phyloP scores from a whole-genome alignment of 2,113 vertebrate species.

The Syrrhaptes paradoxus region DNA sequence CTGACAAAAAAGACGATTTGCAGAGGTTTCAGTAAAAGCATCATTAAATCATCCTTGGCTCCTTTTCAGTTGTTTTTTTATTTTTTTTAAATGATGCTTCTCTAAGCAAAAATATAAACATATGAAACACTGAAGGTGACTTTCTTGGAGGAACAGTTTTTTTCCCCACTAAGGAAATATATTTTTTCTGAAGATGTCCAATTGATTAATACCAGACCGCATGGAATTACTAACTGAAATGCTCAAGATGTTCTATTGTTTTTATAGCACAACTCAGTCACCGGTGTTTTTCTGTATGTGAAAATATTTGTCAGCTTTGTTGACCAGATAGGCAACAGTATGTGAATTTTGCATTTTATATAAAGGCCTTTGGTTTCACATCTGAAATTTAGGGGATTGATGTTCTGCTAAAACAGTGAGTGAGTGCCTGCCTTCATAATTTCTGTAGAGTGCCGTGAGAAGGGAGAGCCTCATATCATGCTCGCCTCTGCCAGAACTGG shows the following conservation, averaged over 20 bases:
- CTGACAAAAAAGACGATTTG: constrained; percentile 60
- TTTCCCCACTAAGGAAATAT: constrained; percentile 26
- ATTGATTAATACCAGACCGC: constrained; percentile 68
- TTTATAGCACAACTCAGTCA: constrained; percentile 58
- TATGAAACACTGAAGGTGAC: constrained; percentile 60
- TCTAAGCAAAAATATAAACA: constrained; percentile 72
- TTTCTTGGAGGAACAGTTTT: constrained; percentile 57
- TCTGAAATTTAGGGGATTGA: neutral
- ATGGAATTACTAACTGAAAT: constrained; percentile 40
- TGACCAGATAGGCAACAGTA: constrained; percentile 9
- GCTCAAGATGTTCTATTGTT: constrained; percentile 57
- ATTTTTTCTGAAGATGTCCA: constrained; percentile 59
- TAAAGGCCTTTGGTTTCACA: neutral
- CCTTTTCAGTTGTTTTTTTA: neutral
- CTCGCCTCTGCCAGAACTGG: neutral
- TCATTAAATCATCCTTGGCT: constrained; percentile 69
- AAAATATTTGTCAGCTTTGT: constrained; percentile 44
- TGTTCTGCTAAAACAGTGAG: neutral
- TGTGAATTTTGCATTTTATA: neutral
- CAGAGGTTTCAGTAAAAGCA: constrained; percentile 41
- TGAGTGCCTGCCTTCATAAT: neutral
- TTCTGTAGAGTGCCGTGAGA: neutral
- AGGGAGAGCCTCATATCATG: neutral
- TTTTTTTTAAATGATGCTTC: neutral
- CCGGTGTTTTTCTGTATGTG: constrained; percentile 35